A percentile compares a stretch with the other conserved stretches of the same genome.
phyloP scores from a whole-genome alignment of 2,888 invertebrate genomes.

The Mythimna albipuncta region DNA sequence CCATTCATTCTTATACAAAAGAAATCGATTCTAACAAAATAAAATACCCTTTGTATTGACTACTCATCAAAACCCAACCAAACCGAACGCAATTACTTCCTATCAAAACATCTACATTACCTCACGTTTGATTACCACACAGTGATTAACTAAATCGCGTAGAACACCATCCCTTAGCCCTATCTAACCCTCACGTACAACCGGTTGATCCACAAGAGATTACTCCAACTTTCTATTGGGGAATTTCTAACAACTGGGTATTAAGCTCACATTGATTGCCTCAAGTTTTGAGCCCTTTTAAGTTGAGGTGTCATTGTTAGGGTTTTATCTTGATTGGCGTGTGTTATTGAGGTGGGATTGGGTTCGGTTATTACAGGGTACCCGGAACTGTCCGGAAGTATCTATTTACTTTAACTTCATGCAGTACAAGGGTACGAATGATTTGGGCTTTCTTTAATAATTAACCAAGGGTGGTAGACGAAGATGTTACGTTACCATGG shows the following conservation, averaged over 20 bases:
- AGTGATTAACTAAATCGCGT: conserved; percentile 80
- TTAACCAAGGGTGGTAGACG: no score
- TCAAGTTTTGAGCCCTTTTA: conserved; percentile 71
- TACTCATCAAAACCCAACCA: neutral
- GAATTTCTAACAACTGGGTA: conserved; percentile 72
- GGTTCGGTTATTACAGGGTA: conserved; percentile 1
- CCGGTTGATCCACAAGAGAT: conserved; percentile 72
- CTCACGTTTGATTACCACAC: conserved; percentile 72
- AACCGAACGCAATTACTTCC: conserved; percentile 10
- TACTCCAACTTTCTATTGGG: conserved; percentile 73
- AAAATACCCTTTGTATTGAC: neutral
- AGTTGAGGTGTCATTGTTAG: conserved; percentile 71
- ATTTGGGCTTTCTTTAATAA: no score
- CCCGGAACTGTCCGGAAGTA: neutral
- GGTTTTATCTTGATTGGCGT: conserved; percentile 61
- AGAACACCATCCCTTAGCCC: conserved; percentile 70
- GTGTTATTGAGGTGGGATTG: conserved; percentile 29
- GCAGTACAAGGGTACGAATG: no score
- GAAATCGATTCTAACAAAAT: neutral
- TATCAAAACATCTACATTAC: conserved; percentile 59
- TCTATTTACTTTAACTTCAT: neutral
- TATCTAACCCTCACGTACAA: conserved; percentile 76
- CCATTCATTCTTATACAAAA: neutral
- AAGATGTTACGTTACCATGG: no score
- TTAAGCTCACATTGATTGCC: conserved; percentile 70